Base-by-base conservation (phyloP, 2,888 invertebrate genomes). In the Dysmachus trigonus region DNA sequence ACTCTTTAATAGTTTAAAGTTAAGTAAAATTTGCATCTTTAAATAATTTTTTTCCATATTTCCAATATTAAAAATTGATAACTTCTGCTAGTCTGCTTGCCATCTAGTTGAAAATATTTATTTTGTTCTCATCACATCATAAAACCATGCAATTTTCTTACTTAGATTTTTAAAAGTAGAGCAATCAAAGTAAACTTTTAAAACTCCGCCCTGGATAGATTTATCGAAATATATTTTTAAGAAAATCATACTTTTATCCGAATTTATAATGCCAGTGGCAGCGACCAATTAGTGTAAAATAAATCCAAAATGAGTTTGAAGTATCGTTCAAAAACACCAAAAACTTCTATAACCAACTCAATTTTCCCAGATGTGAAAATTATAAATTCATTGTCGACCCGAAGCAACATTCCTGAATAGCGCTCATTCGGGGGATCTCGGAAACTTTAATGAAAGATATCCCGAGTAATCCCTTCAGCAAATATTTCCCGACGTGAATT, bases 371-470 rank as follows among this genome's bases (percentile, higher is more conserved):
- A 35, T 76, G 76, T 76, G 76, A 38, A 62, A 76, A 76, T 76
- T 76, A 76, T 76, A 76, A 76, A 76, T 76, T 76, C 76, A 76
- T 76, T 76, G 76, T 41, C 38, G 38, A 76, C 76, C 38, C 76
- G 8, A 41, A 76, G 76, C 76, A 38, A 1, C 38, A 76, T 22
- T 35, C 38, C 76, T 76, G 41, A 76, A 76, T 76, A 76, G 76
- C 62, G 62, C 27, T 76, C 76, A 41, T 38, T 76, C 76, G 76
- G 4, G 27, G 38, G 76, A 76, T 41, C 41, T 76, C 10, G 76
- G 10, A 76, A 76, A 76, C 33, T 76, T 76, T 76, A 76, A 76
- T 76, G 35, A 76, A 76, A 76, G 38, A 76, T 35, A 76, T 76
- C 76, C 35, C 76, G 10, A 33, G 76, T 76, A 76, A 76, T 76